Conservation (phyloP, 2,888 invertebrate genomes). For the Nephrotoma appendiculata region DNA sequence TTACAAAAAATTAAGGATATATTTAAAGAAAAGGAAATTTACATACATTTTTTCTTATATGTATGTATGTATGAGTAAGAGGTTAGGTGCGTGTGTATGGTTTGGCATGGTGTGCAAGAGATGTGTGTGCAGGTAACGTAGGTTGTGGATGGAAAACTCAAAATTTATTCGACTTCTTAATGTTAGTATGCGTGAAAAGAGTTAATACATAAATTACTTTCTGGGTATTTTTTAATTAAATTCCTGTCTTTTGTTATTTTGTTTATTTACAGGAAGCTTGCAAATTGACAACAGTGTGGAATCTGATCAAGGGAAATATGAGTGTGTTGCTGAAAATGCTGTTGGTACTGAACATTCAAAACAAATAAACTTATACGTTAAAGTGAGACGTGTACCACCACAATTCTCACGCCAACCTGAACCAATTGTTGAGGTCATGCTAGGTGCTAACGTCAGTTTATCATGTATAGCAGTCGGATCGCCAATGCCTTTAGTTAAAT, state of each 20-base stretch:
- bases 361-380: conserved; percentile 78
- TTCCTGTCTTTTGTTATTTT: not conserved
- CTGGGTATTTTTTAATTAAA: conserved; percentile 10
- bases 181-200: not conserved
- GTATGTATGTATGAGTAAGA: not conserved
- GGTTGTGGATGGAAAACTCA: not conserved
- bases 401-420: conserved; percentile 90
- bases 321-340: conserved; percentile 88
- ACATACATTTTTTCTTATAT: not conserved
- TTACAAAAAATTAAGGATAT: not conserved
- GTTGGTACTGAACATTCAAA: conserved; percentile 89
- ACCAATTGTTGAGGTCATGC: conserved; percentile 72
- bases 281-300: conserved; percentile 83
- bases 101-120: not conserved
- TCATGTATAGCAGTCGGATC: conserved; percentile 96
- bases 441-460: conserved; percentile 80
- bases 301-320: conserved; percentile 89
- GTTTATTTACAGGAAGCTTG: conserved; percentile 33
- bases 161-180: not conserved
- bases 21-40: not conserved
- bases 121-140: not conserved
- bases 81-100: not conserved
- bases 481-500: conserved; percentile 95
- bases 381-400: conserved; percentile 90
- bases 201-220: conserved; percentile 9